Evolutionary conservation across 2,888 invertebrate genomes (phyloP).

Genomic region (Platycnemis pennipes): DNA sequence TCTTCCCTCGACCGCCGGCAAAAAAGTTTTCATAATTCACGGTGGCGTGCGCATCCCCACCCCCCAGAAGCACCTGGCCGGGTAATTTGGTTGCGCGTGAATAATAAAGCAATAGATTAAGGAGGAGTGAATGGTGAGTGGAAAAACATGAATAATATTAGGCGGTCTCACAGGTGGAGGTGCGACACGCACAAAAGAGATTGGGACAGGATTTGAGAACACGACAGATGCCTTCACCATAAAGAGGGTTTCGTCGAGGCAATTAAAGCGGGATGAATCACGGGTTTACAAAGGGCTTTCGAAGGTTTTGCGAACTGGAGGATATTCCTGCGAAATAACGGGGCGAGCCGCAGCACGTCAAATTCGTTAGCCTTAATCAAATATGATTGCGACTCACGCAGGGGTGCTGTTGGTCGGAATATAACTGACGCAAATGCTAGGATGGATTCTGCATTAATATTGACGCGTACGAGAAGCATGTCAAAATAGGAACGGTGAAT

Average conservation of each 20-base stretch:
- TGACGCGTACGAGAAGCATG: background rate
- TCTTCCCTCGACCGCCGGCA: background rate
- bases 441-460: background rate
- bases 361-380: background rate
- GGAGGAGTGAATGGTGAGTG: background rate
- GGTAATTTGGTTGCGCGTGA: constrained; percentile 31
- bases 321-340: background rate
- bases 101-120: constrained; percentile 39
- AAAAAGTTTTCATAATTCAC: constrained; percentile 34
- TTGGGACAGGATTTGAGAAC: background rate
- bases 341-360: background rate
- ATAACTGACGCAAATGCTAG: background rate
- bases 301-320: background rate
- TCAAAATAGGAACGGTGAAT: background rate
- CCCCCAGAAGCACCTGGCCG: background rate
- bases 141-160: constrained; percentile 29
- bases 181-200: constrained; percentile 36
- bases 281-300: background rate
- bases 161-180: constrained; percentile 32
- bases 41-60: background rate
- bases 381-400: background rate
- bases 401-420: background rate
- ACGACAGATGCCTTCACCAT: constrained; percentile 16
- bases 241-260: background rate
- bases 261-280: constrained; percentile 25